These are phyloP conservation scores for Halesus radiatus DNA, from an alignment of 1,140 invertebrate species.

Conservation along the genomic window DNA sequence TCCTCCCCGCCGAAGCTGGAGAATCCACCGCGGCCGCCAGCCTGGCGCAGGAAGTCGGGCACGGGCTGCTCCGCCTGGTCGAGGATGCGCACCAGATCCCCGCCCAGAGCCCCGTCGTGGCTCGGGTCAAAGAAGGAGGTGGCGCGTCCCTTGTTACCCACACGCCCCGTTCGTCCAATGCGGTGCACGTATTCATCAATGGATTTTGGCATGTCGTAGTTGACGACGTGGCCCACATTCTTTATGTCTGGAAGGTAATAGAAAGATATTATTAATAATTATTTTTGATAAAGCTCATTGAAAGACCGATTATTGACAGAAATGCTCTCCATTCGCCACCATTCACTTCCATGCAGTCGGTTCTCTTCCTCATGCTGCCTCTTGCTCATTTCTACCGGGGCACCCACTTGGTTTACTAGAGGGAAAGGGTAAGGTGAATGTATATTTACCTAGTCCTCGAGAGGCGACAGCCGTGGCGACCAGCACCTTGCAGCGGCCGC, in stretches of 20 bases:
- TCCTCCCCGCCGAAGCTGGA: conserved; percentile 68
- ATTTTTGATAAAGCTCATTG: conserved; percentile 38
- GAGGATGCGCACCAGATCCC: conserved; percentile 81
- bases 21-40: conserved; percentile 61
- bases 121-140: conserved; percentile 88
- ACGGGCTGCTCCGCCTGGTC: conserved; percentile 75
- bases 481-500: conserved; percentile 80
- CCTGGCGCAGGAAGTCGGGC: conserved; percentile 74
- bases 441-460: conserved; percentile 79
- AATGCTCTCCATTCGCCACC: too few species aligned
- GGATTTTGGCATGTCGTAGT: conserved; percentile 89
- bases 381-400: too few species aligned
- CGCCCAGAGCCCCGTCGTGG: conserved; percentile 74
- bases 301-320: too few species aligned
- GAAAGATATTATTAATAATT: too few species aligned
- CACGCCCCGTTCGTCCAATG: conserved; percentile 94
- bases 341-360: too few species aligned
- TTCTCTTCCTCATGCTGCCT: too few species aligned
- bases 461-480: conserved; percentile 96
- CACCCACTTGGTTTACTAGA: too few species aligned
- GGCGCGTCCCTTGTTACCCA: conserved; percentile 91
- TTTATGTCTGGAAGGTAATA: conserved; percentile 83
- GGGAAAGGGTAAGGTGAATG: too few species aligned
- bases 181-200: conserved; percentile 96
- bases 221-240: conserved; percentile 89